phyloP scores from a whole-genome alignment of 2,113 vertebrate genomes.

The Prionailurus bengalensis region DNA sequence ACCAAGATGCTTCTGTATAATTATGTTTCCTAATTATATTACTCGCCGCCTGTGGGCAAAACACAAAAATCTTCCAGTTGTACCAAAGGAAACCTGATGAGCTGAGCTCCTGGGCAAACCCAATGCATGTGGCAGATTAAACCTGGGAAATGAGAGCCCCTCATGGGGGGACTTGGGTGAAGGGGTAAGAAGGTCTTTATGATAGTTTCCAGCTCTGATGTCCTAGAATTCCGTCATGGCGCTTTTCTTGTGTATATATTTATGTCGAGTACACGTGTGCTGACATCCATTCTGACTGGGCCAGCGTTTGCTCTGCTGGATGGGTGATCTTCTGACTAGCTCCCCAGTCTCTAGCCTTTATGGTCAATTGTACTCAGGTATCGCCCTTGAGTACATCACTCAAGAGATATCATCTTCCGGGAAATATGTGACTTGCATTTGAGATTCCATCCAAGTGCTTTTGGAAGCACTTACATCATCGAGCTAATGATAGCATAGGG shows the following conservation, averaged over 20 bases:
- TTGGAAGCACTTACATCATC: rapidly evolving
- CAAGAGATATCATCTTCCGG: neutral
- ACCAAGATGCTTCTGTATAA: conserved; percentile 42
- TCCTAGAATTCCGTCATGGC: neutral
- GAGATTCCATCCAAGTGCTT: neutral
- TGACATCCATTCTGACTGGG: neutral
- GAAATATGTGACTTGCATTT: neutral
- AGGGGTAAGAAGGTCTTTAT: neutral
- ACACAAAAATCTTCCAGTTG: neutral
- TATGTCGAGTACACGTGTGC: neutral
- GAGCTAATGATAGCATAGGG: too few species aligned
- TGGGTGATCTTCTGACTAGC: neutral
- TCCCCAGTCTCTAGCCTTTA: neutral
- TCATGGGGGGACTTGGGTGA: too few species aligned
- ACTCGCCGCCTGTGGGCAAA: conserved; percentile 23
- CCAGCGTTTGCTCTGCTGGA: neutral
- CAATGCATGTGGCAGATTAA: neutral
- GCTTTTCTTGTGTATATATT: neutral
- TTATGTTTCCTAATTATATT: conserved; percentile 66
- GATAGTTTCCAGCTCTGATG: neutral
- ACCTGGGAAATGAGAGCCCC: neutral
- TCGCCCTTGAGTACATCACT: neutral
- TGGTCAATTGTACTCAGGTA: neutral
- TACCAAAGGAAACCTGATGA: conserved; percentile 4
- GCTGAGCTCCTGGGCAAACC: neutral